Evolutionary conservation across 92 coral and sea anemone species (phyloP), one percentile per base, ranked within the genome.

Genomic region (Actinernus sp.): DNA sequence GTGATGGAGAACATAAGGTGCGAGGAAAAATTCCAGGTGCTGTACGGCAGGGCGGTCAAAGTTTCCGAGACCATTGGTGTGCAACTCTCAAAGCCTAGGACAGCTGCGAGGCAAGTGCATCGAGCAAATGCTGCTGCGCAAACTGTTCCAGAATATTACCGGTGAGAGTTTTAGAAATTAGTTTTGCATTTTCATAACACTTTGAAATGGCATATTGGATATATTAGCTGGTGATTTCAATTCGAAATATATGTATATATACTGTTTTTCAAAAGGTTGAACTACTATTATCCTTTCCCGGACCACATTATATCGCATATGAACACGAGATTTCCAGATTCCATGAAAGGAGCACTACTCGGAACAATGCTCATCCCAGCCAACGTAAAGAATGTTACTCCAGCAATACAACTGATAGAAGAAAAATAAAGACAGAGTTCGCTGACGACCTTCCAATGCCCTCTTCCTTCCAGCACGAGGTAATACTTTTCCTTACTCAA

Each of bases 101-200:
- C 55, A 16, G 36, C 68, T 20, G 49, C 27, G 49, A 73, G 74
- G 20, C 75, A 81, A 52, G 40, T 27, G 27, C 60, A 81, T 43
- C 61, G 75, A 10, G 73, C 80, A 20, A 73, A 73, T 41, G 71
- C 86, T n/a, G n/a, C n/a, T n/a, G n/a, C n/a, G n/a, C n/a, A n/a
- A 16, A 12, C 34, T 51, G 73, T 18, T 55, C 55, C 24, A 21
- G 45, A 51, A 50, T 44, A 54, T 19, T 63, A 46, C 60, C 36
- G 44, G 54, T 54, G 44, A 49, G 22, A 65, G 20, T 17, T 16
- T 65, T n/a, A n/a, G n/a, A n/a, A n/a, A n/a, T n/a, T n/a, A n/a
- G n/a, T n/a, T n/a, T n/a, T n/a, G n/a, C n/a, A n/a, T n/a, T n/a
- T n/a, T n/a, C n/a, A n/a, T n/a, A n/a, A n/a, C n/a, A n/a, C n/a